phyloP scores from a whole-genome alignment of 1,140 invertebrate species.

The Coelopa frigida region DNA sequence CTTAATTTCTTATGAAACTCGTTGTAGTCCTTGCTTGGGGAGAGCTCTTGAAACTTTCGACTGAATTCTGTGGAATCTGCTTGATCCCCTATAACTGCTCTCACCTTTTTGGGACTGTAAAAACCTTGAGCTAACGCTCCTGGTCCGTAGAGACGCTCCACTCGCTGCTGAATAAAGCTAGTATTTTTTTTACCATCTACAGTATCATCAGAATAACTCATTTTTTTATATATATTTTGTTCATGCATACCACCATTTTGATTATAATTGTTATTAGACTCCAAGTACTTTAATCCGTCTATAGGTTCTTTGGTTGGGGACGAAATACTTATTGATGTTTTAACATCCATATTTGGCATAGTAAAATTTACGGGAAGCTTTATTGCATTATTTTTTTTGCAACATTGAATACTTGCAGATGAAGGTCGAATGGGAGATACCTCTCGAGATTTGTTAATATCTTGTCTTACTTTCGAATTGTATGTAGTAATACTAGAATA shows the following conservation, averaged over 20 bases:
- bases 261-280: too few species aligned
- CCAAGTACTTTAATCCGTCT: too few species aligned
- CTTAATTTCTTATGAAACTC: conserved; percentile 45
- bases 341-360: conserved; percentile 33
- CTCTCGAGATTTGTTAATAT: conserved; percentile 58
- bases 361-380: conserved; percentile 45
- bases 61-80: conserved; percentile 26
- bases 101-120: conserved; percentile 56
- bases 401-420: conserved; percentile 50
- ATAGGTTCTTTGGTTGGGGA: too few species aligned
- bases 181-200: conserved; percentile 1
- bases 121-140: conserved; percentile 76
- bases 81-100: conserved; percentile 17
- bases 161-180: conserved; percentile 80
- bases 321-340: conserved; percentile 3
- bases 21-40: conserved; percentile 41
- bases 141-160: conserved; percentile 79
- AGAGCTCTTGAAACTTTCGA: conserved; percentile 34
- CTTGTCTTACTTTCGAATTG: conserved; percentile 67
- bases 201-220: too few species aligned
- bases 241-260: too few species aligned
- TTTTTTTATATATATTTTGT: too few species aligned
- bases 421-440: conserved; percentile 58
- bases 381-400: conserved; percentile 51
- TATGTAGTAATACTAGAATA: conserved; percentile 79